Conservation (phyloP, 2,888 invertebrate genomes). For the Ormyrus thymus region DNA sequence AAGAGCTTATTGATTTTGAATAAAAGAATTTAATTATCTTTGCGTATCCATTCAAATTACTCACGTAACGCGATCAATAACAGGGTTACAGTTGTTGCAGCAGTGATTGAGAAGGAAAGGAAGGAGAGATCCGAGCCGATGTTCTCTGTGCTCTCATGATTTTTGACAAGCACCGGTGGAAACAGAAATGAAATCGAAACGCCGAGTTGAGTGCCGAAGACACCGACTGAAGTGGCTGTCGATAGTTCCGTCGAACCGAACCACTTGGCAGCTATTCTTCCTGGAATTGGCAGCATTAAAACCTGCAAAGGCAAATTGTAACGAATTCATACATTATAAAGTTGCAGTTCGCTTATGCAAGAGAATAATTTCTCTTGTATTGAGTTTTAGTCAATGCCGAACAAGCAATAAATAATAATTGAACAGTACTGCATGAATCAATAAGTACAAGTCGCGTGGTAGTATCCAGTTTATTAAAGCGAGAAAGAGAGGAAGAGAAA, state of each 20-base stretch:
- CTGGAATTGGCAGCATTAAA: conserved; percentile 82
- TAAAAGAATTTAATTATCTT: too few species aligned
- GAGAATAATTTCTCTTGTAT: too few species aligned
- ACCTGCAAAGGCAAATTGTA: conserved; percentile 72
- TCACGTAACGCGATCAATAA: conserved; percentile 77
- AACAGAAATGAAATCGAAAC: conserved; percentile 83
- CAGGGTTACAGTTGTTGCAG: conserved; percentile 78
- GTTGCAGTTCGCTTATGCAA: too few species aligned
- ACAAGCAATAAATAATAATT: too few species aligned
- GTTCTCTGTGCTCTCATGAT: conserved; percentile 73
- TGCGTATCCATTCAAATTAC: conserved; percentile 38
- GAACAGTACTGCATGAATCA: too few species aligned
- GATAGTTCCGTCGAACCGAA: conserved; percentile 80
- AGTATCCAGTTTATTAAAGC: too few species aligned
- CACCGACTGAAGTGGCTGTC: conserved; percentile 83
- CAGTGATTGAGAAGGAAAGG: conserved; percentile 67
- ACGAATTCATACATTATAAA: too few species aligned
- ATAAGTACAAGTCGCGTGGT: too few species aligned
- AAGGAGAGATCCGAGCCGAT: conserved; percentile 73
- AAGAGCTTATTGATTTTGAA: too few species aligned
- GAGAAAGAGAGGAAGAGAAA: too few species aligned
- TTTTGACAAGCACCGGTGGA: conserved; percentile 78
- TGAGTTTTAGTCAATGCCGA: too few species aligned
- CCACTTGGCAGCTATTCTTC: conserved; percentile 83
- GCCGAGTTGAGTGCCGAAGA: conserved; percentile 85